These are phyloP conservation scores for Sinocyclocheilus anshuiensis DNA, from an alignment of 2,113 vertebrate genomes.

Conservation along the genomic window DNA sequence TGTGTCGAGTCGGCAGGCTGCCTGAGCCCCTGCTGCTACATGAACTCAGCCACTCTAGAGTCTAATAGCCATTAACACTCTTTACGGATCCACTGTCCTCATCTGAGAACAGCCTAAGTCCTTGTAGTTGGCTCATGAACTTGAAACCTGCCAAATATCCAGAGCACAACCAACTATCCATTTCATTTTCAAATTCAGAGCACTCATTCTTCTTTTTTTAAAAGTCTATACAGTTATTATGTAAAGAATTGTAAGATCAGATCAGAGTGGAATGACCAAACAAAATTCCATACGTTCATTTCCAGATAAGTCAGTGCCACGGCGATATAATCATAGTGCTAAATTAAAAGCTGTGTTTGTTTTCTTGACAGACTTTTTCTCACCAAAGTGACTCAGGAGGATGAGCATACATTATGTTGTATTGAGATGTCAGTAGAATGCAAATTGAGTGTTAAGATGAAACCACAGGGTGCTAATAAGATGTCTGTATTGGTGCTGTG, in stretches of 20 bases:
- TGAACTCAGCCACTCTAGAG: slow-evolving; percentile 41
- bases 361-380: not conserved
- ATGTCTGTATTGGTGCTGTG: not conserved
- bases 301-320: not conserved
- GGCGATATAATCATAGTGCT: not conserved
- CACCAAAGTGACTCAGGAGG: not conserved
- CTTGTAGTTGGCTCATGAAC: slow-evolving; percentile 30
- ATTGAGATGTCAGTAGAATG: not conserved
- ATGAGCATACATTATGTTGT: not conserved
- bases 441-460: not conserved
- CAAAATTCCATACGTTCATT: no score
- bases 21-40: slow-evolving; percentile 38
- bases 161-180: slow-evolving; percentile 7
- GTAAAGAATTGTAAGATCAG: not conserved
- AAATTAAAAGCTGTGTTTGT: not conserved
- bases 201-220: not conserved
- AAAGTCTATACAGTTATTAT: not conserved
- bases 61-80: slow-evolving; percentile 32
- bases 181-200: slow-evolving; percentile 12
- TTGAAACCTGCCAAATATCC: slow-evolving; percentile 22
- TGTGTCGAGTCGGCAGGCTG: slow-evolving; percentile 29
- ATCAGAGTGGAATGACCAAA: not conserved
- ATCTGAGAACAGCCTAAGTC: slow-evolving; percentile 25
- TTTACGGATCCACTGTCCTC: slow-evolving; percentile 21
- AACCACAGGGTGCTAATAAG: not conserved